These are phyloP conservation scores for Laticauda colubrina DNA, from an alignment of 2,113 vertebrate genomes.

Conservation along the genomic window DNA sequence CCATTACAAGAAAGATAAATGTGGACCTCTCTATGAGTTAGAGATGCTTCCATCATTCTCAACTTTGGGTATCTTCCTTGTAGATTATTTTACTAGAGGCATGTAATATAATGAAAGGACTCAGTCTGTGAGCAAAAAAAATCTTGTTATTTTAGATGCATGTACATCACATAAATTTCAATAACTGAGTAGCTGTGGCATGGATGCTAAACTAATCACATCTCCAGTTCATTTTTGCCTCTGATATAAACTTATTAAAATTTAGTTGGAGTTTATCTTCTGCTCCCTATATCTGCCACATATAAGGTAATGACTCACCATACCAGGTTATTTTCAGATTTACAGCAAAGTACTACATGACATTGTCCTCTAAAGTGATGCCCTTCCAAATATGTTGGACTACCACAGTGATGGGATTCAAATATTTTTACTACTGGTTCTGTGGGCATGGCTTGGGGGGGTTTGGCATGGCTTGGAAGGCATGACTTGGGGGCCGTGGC, in stretches of 20 bases:
- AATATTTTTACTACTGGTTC: too few relatives aligned
- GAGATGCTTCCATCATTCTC: neutral
- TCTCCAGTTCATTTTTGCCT: neutral
- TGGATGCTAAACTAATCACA: neutral
- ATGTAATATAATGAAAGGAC: neutral
- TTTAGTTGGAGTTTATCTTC: neutral
- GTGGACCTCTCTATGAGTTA: neutral
- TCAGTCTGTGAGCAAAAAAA: neutral
- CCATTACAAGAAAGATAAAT: neutral
- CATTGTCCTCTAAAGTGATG: neutral
- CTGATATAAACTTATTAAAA: neutral
- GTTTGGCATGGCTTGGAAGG: too few relatives aligned
- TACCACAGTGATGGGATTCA: too few relatives aligned
- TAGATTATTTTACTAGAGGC: neutral
- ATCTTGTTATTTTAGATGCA: neutral
- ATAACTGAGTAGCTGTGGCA: neutral
- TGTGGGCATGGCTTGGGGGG: too few relatives aligned
- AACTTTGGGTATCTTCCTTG: neutral
- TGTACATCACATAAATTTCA: neutral
- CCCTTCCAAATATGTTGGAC: neutral
- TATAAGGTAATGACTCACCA: neutral
- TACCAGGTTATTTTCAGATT: neutral
- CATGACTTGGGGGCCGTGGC: too few relatives aligned
- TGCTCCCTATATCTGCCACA: too few relatives aligned
- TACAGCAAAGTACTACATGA: neutral